Evolutionary conservation across 1,140 invertebrate species (phyloP), one percentile per base, ranked within the genome.

Genomic region (Cherax destructor): DNA sequence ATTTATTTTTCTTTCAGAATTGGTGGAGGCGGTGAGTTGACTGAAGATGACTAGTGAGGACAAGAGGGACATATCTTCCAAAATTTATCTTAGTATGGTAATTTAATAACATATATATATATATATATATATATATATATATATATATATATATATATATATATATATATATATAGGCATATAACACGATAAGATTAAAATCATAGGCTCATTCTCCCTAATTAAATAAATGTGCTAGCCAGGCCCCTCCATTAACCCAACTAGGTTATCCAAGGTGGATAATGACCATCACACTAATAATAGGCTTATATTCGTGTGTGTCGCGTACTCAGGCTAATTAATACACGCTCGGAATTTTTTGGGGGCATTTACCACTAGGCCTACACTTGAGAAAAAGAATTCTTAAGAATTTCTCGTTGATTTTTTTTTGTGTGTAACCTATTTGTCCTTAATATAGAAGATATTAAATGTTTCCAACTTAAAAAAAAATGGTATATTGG

Each of bases 11-110:
- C 9, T 74, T 74, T 30, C 69, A 74, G 69, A 30, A 30, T 6
- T 74, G 69, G 69, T 74, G 16, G 69, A 74, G n/a, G 69, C 69
- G 69, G 69, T 74, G 69, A 74, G 69, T 74, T 74, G 7, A n/a
- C 30, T 3, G n/a, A 0, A 30, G 69, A 56, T 1, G 52, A 56
- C 52, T 13, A 56, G 9, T 56, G 52, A 56, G 9, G 13, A 56
- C 52, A 9, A 56, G 52, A 13, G 30, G 30, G 30, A 41, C 30
- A 41, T 41, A 41, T 41, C 30, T 41, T 41, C 30, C 30, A 41
- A 41, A 41, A 41, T 41, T 41, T 0, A 41, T 41, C 30, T 41
- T 41, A 41, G 30, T 41, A 41, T 41, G 30, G 30, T 41, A 56
- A 56, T 56, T 56, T 56, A 56, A 56, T 56, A 41, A 74, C 1